Percentiles rank a stretch among this genome's conserved stretches.
These are phyloP conservation scores for Paralinhomoeus sp. DNA, from an alignment of 2,888 invertebrate species.

Conservation along the genomic window DNA sequence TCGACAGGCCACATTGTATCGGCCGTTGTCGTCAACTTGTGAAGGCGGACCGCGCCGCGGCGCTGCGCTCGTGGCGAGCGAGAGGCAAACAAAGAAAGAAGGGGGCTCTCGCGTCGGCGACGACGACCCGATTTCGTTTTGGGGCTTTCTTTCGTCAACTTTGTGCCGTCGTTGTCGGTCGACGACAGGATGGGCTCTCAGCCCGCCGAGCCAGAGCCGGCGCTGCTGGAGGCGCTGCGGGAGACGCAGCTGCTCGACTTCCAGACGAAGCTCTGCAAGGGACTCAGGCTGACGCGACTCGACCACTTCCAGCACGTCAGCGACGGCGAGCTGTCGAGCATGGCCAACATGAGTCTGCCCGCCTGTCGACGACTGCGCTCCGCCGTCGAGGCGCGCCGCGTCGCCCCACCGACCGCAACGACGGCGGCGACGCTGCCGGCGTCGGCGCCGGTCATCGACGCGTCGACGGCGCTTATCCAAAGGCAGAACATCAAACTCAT, in stretches of 20 bases:
- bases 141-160: too few relatives aligned
- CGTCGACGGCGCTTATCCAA: too few relatives aligned
- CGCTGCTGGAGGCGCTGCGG: constrained; percentile 13
- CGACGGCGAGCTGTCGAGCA: constrained; percentile 35
- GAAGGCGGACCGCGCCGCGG: too few relatives aligned
- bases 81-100: too few relatives aligned
- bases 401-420: constrained; percentile 50
- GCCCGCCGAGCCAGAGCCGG: constrained; percentile 13
- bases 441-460: background rate
- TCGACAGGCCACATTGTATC: too few relatives aligned
- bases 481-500: too few relatives aligned
- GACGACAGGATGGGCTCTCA: background rate
- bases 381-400: constrained; percentile 66
- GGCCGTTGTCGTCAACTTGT: too few relatives aligned
- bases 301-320: constrained; percentile 95
- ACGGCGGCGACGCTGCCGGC: background rate
- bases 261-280: constrained; percentile 11
- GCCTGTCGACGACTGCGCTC: constrained; percentile 69
- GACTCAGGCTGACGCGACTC: constrained; percentile 52
- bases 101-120: too few relatives aligned
- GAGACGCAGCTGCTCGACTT: constrained; percentile 14
- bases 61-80: too few relatives aligned
- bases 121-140: too few relatives aligned
- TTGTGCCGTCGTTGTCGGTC: background rate
- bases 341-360: constrained; percentile 60